Evolutionary conservation across 2,888 invertebrate species (phyloP).

Genomic region (Malthinus seriepunctatus): DNA sequence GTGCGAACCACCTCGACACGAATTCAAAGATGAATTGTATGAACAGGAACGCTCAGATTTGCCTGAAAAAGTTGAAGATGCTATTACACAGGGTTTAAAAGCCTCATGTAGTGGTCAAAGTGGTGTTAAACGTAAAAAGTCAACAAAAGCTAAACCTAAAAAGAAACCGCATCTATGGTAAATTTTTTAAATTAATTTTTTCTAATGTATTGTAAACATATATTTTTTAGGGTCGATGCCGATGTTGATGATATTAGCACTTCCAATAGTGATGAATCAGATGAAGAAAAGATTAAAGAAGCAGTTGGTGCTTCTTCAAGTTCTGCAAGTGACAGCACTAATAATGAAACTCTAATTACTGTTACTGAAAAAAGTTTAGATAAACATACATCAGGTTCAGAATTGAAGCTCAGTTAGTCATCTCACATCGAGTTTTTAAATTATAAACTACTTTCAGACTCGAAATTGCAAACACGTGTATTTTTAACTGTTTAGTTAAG

Average conservation of each 20-base stretch:
- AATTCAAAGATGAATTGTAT: conserved; percentile 81
- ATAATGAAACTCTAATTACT: background rate
- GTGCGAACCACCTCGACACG: conserved; percentile 79
- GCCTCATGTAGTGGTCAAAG: conserved; percentile 54
- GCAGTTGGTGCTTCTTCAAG: background rate
- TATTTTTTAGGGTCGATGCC: conserved; percentile 42
- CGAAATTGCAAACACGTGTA: no score
- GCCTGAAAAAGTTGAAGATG: conserved; percentile 80
- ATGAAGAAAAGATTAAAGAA: background rate
- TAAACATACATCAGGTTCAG: no score
- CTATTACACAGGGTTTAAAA: conserved; percentile 81
- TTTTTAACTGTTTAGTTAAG: no score
- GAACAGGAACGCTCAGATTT: conserved; percentile 75
- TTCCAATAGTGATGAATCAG: conserved; percentile 30
- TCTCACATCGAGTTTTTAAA: no score
- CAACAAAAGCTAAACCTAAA: conserved; percentile 29
- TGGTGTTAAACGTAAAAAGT: conserved; percentile 17
- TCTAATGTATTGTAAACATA: background rate
- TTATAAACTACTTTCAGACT: no score
- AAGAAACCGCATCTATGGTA: conserved; percentile 52
- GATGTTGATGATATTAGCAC: conserved; percentile 39
- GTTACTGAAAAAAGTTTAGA: no score
- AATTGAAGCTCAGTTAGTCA: no score
- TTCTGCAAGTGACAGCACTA: background rate
- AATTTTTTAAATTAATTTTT: conserved; percentile 15